A percentile compares a stretch with the other conserved stretches of the same genome.
Conservation (phyloP, 2,888 invertebrate species). For the Abrostola triplasia region DNA sequence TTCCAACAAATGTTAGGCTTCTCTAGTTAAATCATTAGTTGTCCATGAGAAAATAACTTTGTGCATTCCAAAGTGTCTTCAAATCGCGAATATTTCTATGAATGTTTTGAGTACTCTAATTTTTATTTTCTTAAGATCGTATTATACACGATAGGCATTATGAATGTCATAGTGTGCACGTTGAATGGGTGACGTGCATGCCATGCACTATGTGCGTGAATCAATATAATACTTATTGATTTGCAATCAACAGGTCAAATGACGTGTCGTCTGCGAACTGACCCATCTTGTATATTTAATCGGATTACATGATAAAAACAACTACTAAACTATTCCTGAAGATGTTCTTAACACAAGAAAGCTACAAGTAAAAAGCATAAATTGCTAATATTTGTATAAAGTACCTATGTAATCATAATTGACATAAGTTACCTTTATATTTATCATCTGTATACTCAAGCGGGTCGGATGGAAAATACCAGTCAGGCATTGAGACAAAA, state of each 20-base stretch:
- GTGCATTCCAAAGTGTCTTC: constrained; percentile 17
- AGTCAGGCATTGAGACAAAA: constrained; percentile 18
- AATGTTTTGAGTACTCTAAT: neutral
- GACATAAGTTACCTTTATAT: neutral
- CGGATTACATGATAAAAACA: constrained; percentile 36
- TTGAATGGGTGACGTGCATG: constrained; percentile 57
- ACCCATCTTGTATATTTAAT: constrained; percentile 46
- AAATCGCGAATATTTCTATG: constrained; percentile 1
- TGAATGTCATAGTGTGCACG: constrained; percentile 16
- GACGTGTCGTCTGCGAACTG: constrained; percentile 53
- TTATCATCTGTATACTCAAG: constrained; percentile 14
- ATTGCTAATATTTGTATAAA: neutral
- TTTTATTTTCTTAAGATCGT: neutral
- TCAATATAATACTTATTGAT: constrained; percentile 47
- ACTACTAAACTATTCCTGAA: neutral
- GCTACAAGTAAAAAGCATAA: no score
- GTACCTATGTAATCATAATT: neutral
- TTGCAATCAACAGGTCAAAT: constrained; percentile 47
- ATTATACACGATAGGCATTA: constrained; percentile 3
- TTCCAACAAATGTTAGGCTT: constrained; percentile 31
- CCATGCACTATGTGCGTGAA: constrained; percentile 53
- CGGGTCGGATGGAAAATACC: constrained; percentile 19
- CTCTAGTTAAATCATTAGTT: constrained; percentile 28
- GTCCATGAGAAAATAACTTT: constrained; percentile 34
- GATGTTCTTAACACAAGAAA: no score